phyloP scores from a whole-genome alignment of 2,888 invertebrate species.

The Apomyelois bistriatella region DNA sequence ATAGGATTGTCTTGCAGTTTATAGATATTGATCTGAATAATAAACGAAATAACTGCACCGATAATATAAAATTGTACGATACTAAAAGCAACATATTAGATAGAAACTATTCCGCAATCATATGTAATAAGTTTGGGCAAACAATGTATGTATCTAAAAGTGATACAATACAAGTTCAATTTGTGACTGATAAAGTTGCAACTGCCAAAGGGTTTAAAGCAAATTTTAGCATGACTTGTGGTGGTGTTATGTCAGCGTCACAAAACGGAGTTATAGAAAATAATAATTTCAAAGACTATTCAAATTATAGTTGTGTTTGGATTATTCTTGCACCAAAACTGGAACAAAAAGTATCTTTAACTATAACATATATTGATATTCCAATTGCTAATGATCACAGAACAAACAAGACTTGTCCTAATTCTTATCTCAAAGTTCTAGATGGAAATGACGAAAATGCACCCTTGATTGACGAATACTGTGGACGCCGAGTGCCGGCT shows the following conservation, averaged over 20 bases:
- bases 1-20: slow-evolving; percentile 85
- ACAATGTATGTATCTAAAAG: slow-evolving; percentile 72
- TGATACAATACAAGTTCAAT: slow-evolving; percentile 83
- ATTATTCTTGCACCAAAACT: slow-evolving; percentile 75
- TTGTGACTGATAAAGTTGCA: slow-evolving; percentile 78
- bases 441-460: slow-evolving; percentile 84
- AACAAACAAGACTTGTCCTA: slow-evolving; percentile 50
- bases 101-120: slow-evolving; percentile 74
- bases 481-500: slow-evolving; percentile 81
- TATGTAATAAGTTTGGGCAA: slow-evolving; percentile 41
- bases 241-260: slow-evolving; percentile 79
- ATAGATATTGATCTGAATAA: slow-evolving; percentile 79
- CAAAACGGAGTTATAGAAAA: slow-evolving; percentile 76
- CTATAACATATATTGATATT: slow-evolving; percentile 81
- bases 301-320: slow-evolving; percentile 84
- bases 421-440: slow-evolving; percentile 75
- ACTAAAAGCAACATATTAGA: slow-evolving; percentile 25
- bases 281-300: slow-evolving; percentile 44
- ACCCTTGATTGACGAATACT: slow-evolving; percentile 83
- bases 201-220: slow-evolving; percentile 89
- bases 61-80: slow-evolving; percentile 61
- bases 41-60: slow-evolving; percentile 30
- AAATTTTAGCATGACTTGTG: slow-evolving; percentile 84
- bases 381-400: slow-evolving; percentile 37
- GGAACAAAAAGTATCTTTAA: slow-evolving; percentile 84